These are phyloP conservation scores for Subacronicta megacephala DNA, from an alignment of 2,888 invertebrate species.

Conservation along the genomic window DNA sequence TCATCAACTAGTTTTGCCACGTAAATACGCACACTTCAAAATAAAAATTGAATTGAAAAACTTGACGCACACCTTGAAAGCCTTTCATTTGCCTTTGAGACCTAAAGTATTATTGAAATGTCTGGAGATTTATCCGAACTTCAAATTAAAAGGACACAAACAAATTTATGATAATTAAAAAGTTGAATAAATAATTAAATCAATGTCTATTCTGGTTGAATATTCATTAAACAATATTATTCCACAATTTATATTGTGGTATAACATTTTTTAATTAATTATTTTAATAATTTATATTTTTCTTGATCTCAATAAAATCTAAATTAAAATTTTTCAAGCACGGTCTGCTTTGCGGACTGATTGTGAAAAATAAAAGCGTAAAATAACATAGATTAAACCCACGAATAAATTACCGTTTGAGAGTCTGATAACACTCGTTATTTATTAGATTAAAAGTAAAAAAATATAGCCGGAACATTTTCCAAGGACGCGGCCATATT, in stretches of 20 bases:
- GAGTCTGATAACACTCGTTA: too few species aligned
- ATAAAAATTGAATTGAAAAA: background rate
- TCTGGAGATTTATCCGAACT: background rate
- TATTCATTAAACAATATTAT: too few species aligned
- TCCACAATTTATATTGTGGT: too few species aligned
- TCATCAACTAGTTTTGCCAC: background rate
- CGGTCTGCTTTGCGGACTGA: too few species aligned
- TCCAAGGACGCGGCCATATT: constrained; percentile 27
- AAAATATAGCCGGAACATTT: background rate
- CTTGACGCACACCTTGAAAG: background rate
- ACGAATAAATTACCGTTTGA: too few species aligned
- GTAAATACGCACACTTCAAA: background rate
- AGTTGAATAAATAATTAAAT: background rate
- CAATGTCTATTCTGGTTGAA: too few species aligned
- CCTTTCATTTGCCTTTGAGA: constrained; percentile 1
- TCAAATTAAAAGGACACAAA: background rate
- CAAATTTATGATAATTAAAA: too few species aligned
- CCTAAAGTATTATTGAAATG: background rate
- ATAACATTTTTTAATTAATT: too few species aligned
- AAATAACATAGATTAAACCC: too few species aligned
- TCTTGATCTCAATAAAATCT: too few species aligned
- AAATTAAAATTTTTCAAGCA: too few species aligned
- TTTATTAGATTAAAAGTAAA: background rate
- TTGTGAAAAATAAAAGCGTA: background rate
- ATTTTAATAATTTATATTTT: too few species aligned